A percentile compares a stretch with the other conserved stretches of the same genome.
These are phyloP conservation scores for human DNA, from an alignment of 2,113 vertebrate genomes.

Conservation along the genomic window GRCh38 chr13:58210001-58210500, in stretches of 20 bases:
- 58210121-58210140: not conserved
- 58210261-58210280: not conserved
- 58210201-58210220: not conserved
- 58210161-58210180: not conserved
- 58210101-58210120: not conserved
- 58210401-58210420: not conserved
- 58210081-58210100: not conserved
- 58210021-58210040: not conserved
- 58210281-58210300: not conserved
- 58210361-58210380: not conserved
- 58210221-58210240: not conserved
- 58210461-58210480: not conserved
- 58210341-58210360: not conserved
- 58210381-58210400: not conserved
- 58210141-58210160: not conserved
- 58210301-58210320: not conserved
- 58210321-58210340: not conserved
- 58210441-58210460: not conserved
- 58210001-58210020: not conserved
- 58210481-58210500: not conserved
- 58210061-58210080: not conserved
- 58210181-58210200: not conserved
- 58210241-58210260: not conserved
- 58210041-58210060: not conserved
- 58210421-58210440: rapidly evolving